Conservation (phyloP, 2,797 vertebrate species). For the Bradypodion ventrale region DNA sequence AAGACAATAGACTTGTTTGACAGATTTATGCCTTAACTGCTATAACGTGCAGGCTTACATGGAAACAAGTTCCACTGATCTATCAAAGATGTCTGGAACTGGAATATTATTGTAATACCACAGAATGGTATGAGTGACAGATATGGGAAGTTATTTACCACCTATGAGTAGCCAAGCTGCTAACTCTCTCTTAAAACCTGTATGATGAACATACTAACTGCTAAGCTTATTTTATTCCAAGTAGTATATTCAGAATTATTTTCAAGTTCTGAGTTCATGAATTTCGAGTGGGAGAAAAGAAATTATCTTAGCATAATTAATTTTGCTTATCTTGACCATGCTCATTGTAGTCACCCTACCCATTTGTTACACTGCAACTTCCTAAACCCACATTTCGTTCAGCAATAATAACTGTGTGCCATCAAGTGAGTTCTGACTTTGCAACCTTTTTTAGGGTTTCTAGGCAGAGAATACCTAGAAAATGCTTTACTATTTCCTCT, state of each 20-base stretch:
- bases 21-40: background rate
- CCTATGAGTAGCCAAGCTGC: background rate
- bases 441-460: no score
- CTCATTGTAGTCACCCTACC: background rate
- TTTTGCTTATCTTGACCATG: background rate
- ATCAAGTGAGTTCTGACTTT: no score
- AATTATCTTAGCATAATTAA: background rate
- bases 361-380: background rate
- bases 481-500: no score
- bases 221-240: slow-evolving; percentile 2
- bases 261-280: background rate
- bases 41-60: slow-evolving; percentile 44
- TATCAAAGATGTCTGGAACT: background rate
- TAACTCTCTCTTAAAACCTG: background rate
- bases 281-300: background rate
- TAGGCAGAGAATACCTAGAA: no score
- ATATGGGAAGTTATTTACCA: background rate
- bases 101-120: background rate
- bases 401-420: no score
- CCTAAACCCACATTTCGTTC: background rate
- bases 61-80: background rate
- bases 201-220: slow-evolving; percentile 13
- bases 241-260: background rate
- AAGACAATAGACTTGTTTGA: background rate
- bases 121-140: background rate